Conservation (phyloP, 2,113 vertebrate genomes). For the Leucopsar rothschildi region DNA sequence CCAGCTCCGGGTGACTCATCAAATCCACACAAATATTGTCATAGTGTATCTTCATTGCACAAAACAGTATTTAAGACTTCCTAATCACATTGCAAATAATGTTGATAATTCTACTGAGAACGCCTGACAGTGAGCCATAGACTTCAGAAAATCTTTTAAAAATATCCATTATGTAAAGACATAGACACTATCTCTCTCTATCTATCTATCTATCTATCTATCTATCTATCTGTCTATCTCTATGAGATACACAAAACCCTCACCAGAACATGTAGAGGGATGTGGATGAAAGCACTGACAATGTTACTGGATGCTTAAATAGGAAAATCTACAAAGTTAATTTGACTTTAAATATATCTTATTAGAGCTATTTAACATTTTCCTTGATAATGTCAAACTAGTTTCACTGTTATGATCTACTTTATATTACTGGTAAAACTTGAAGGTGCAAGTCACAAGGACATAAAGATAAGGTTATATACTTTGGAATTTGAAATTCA, state of each 20-base stretch:
- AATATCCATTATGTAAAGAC: background rate
- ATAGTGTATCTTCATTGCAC: background rate
- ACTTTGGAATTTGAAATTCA: background rate
- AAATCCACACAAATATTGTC: background rate
- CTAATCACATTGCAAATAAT: conserved; percentile 37
- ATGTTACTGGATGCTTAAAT: background rate
- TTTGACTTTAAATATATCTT: conserved; percentile 27
- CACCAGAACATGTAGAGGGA: background rate
- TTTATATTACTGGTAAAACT: background rate
- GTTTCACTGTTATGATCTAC: background rate
- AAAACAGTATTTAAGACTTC: conserved; percentile 31
- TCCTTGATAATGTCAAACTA: background rate
- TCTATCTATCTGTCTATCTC: background rate
- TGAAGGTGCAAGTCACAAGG: background rate
- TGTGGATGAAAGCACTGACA: background rate
- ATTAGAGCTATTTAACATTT: background rate
- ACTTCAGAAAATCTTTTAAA: background rate
- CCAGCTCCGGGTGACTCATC: background rate
- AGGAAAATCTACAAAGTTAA: background rate
- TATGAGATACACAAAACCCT: background rate
- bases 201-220: background rate
- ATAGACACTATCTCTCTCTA: background rate
- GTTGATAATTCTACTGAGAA: background rate
- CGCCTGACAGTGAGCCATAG: background rate
- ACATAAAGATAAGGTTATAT: background rate